Conservation (phyloP, 2,113 vertebrate species). For the Oncorhynchus kisutch region DNA sequence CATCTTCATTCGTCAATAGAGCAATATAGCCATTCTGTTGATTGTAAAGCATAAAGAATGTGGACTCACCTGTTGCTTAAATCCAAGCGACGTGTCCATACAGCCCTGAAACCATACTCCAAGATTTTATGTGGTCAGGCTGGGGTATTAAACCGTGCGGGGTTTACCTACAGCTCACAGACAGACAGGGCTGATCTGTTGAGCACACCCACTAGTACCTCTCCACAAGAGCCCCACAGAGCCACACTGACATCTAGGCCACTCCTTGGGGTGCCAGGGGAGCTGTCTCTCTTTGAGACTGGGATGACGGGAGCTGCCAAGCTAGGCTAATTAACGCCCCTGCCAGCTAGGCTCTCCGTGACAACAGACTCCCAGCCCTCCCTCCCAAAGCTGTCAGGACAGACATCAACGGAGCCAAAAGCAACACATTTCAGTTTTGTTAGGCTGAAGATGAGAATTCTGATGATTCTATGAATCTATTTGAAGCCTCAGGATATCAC, state of each 20-base stretch:
- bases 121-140: conserved; percentile 27
- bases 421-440: conserved; percentile 7
- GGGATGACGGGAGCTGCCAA: not conserved
- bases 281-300: not conserved
- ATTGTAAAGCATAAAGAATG: not conserved
- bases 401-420: not conserved
- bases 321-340: not conserved
- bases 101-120: not conserved
- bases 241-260: conserved; percentile 17
- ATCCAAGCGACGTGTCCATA: conserved; percentile 16
- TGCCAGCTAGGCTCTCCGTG: not conserved
- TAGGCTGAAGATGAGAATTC: not conserved
- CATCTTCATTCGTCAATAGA: too few species aligned
- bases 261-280: conserved; percentile 26
- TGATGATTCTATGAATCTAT: too few species aligned
- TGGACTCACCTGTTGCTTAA: conserved; percentile 53
- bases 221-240: not conserved
- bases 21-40: too few species aligned
- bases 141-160: conserved; percentile 30
- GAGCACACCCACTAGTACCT: conserved; percentile 5
- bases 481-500: too few species aligned
- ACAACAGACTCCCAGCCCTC: not conserved
- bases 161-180: conserved; percentile 15
- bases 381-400: not conserved
- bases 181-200: conserved; percentile 26